These are phyloP conservation scores for Neoascia interrupta DNA, from an alignment of 2,888 invertebrate genomes.

Conservation along the genomic window DNA sequence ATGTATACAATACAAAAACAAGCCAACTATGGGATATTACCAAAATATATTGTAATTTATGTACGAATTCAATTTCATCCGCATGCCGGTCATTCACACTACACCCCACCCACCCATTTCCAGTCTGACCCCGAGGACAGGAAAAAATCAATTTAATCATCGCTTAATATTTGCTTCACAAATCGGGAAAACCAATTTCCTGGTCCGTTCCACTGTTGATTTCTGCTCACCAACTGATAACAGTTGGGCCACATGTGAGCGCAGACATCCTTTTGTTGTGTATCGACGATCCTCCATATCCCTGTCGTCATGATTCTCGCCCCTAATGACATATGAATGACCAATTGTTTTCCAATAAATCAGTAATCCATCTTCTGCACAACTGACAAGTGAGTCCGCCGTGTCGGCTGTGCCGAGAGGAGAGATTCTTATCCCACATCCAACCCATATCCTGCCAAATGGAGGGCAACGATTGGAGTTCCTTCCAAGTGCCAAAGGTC, in stretches of 20 bases:
- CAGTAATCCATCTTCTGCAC: slow-evolving; percentile 78
- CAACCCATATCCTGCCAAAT: slow-evolving; percentile 1
- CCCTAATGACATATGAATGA: slow-evolving; percentile 74
- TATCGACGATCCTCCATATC: background rate
- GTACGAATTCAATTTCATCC: background rate
- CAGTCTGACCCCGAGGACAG: background rate
- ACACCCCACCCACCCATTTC: background rate
- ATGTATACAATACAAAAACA: background rate
- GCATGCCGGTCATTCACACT: slow-evolving; percentile 19
- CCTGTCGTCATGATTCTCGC: slow-evolving; percentile 44
- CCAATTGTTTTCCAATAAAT: slow-evolving; percentile 79
- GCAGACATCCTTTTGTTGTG: slow-evolving; percentile 22
- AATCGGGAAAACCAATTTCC: slow-evolving; percentile 52
- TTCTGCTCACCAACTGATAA: slow-evolving; percentile 61
- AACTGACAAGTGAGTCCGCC: slow-evolving; percentile 67
- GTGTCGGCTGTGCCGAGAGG: slow-evolving; percentile 12
- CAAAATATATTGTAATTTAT: slow-evolving; percentile 47
- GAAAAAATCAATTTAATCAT: slow-evolving; percentile 49
- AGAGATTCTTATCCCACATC: slow-evolving; percentile 19
- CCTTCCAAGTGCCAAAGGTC: slow-evolving; percentile 19
- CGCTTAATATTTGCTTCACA: slow-evolving; percentile 59
- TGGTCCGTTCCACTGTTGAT: slow-evolving; percentile 35
- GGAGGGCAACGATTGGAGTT: slow-evolving; percentile 54
- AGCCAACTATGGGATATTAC: slow-evolving; percentile 1
- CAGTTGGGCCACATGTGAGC: slow-evolving; percentile 52